Percentiles rank a stretch among this genome's conserved stretches.
phyloP scores from a whole-genome alignment of 1,140 invertebrate species.

The Aphaenogaster rudis region DNA sequence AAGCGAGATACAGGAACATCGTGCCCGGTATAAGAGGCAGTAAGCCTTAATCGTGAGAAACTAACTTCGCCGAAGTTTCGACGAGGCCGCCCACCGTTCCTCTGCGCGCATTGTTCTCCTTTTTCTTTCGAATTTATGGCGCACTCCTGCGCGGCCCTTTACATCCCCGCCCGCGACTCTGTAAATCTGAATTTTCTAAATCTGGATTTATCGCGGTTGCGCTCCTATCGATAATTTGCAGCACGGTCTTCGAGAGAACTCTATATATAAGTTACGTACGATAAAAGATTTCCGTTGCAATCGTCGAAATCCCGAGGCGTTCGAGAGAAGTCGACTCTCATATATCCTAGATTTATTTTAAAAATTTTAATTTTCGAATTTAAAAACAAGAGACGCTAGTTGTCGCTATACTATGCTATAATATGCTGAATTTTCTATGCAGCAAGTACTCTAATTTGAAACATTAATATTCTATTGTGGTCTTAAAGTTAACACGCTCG shows the following conservation, averaged over 20 bases:
- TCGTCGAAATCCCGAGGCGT: neutral
- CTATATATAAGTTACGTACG: slow-evolving; percentile 33
- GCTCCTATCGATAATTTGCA: slow-evolving; percentile 55
- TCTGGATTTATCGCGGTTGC: slow-evolving; percentile 62
- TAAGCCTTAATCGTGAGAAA: slow-evolving; percentile 77
- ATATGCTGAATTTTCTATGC: neutral
- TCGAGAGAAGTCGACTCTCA: neutral
- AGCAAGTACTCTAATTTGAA: neutral
- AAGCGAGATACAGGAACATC: slow-evolving; percentile 58
- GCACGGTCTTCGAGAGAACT: slow-evolving; percentile 5
- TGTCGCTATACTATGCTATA: neutral
- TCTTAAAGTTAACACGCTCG: neutral
- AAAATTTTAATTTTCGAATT: neutral
- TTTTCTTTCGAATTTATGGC: slow-evolving; percentile 68
- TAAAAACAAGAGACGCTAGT: neutral
- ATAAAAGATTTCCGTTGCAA: slow-evolving; percentile 42
- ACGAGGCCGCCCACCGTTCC: slow-evolving; percentile 10
- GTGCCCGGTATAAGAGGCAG: slow-evolving; percentile 38
- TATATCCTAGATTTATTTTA: neutral
- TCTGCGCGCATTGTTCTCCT: slow-evolving; percentile 26
- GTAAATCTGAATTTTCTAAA: slow-evolving; percentile 62
- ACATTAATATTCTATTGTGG: neutral
- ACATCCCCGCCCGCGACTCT: slow-evolving; percentile 35
- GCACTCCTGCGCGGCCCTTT: slow-evolving; percentile 18
- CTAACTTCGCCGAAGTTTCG: slow-evolving; percentile 75